These are phyloP conservation scores for Euwallacea similis DNA, from an alignment of 1,140 invertebrate genomes.

Conservation along the genomic window DNA sequence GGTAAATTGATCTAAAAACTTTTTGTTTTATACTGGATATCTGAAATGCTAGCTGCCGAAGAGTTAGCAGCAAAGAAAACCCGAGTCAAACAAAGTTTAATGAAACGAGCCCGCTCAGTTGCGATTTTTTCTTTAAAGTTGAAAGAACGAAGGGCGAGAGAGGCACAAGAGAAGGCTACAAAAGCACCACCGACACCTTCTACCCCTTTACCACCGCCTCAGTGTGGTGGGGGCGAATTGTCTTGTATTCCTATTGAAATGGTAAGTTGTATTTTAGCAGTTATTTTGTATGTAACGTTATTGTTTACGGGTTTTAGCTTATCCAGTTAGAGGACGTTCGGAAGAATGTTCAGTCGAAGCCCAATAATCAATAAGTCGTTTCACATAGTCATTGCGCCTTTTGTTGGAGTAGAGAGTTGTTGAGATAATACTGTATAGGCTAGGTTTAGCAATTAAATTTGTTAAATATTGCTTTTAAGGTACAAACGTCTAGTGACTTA, in stretches of 20 bases:
- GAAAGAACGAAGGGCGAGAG: conserved; percentile 72
- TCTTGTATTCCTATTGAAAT: conserved; percentile 80
- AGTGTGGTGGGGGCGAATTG: conserved; percentile 74
- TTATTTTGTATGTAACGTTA: conserved; percentile 17
- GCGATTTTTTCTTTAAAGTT: conserved; percentile 80
- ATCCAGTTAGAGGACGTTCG: conserved; percentile 68
- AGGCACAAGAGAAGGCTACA: conserved; percentile 65
- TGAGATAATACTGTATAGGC: neutral
- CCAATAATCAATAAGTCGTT: conserved; percentile 44
- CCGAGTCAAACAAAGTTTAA: conserved; percentile 70
- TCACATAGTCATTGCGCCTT: too few species aligned
- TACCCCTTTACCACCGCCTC: conserved; percentile 57
- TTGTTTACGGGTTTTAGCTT: conserved; percentile 52
- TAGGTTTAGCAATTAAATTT: conserved; percentile 5
- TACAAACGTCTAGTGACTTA: neutral
- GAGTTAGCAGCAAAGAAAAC: conserved; percentile 68
- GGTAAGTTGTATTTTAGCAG: conserved; percentile 49
- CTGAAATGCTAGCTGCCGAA: conserved; percentile 53
- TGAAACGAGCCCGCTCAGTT: conserved; percentile 78
- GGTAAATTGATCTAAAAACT: conserved; percentile 26
- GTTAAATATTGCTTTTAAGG: conserved; percentile 5
- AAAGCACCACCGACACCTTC: conserved; percentile 53
- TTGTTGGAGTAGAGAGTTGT: neutral
- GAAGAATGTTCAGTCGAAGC: conserved; percentile 42
- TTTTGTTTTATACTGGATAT: neutral